Evolutionary conservation across 2,113 vertebrate species (phyloP).

Genomic region (Apodemus speciosus): DNA sequence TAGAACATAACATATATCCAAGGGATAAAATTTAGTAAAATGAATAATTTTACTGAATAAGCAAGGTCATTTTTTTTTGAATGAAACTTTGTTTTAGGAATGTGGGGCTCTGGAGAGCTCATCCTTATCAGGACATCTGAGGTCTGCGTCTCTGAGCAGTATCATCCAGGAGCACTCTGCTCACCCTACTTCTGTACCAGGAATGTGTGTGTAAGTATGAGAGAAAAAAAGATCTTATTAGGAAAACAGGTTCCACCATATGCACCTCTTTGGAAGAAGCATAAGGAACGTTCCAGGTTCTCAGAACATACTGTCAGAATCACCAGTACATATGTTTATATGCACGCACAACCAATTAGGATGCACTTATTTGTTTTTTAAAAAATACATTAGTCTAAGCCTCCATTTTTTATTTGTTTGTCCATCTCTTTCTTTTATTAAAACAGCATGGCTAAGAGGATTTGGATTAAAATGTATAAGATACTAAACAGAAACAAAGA

Average conservation of each 20-base stretch:
- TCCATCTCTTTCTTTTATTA: conserved; percentile 16
- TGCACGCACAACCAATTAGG: background rate
- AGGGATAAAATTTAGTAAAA: background rate
- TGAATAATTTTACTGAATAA: background rate
- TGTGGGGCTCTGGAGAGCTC: background rate
- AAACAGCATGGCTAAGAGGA: background rate
- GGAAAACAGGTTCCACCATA: background rate
- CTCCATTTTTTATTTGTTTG: background rate
- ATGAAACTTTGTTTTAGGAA: background rate
- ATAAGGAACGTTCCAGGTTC: background rate
- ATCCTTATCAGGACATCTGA: background rate
- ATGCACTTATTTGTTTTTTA: background rate
- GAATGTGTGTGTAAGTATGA: background rate
- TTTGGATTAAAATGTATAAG: conserved; percentile 11
- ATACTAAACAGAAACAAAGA: background rate
- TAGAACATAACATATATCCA: background rate
- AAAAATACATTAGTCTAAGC: background rate
- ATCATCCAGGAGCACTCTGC: background rate
- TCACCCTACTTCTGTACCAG: background rate
- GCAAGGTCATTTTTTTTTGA: background rate
- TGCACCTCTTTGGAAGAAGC: background rate
- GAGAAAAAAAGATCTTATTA: background rate
- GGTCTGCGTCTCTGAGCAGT: background rate
- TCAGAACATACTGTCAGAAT: background rate
- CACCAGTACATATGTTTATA: background rate